A percentile compares a stretch with the other conserved stretches of the same genome.
phyloP scores from a whole-genome alignment of 1,140 invertebrate species.

The Paralvinella palmiformis region DNA sequence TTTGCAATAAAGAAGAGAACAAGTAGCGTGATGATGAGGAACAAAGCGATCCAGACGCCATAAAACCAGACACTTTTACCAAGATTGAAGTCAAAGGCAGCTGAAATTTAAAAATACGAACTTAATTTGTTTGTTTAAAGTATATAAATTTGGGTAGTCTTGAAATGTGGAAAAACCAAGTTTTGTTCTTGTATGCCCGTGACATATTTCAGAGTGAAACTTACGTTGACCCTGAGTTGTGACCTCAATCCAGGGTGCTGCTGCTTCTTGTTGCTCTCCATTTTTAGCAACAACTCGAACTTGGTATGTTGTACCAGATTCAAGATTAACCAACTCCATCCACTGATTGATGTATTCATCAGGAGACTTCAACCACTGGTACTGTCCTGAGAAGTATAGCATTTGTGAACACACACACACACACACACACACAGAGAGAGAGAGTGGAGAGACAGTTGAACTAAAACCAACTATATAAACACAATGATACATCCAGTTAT shows the following conservation, averaged over 20 bases:
- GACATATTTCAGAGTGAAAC: constrained; percentile 9
- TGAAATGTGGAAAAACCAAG: background rate
- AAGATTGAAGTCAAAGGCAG: constrained; percentile 10
- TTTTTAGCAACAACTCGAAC: constrained; percentile 88
- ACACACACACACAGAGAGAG: too few species aligned
- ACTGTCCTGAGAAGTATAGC: constrained; percentile 10
- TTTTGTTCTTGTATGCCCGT: background rate
- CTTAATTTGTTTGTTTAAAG: background rate
- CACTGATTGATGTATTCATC: constrained; percentile 28
- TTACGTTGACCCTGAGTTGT: constrained; percentile 25
- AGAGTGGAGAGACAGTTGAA: too few species aligned
- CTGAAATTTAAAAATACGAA: constrained; percentile 1
- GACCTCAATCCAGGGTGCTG: constrained; percentile 20
- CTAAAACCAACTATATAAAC: too few species aligned
- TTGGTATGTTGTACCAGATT: constrained; percentile 78
- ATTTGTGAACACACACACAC: too few species aligned
- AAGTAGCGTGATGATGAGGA: constrained; percentile 17
- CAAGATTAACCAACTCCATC: constrained; percentile 66
- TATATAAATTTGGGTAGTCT: background rate
- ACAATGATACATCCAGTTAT: too few species aligned
- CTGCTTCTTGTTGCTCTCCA: constrained; percentile 60
- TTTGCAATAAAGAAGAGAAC: constrained; percentile 13
- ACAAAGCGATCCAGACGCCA: constrained; percentile 16
- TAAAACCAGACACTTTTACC: constrained; percentile 18
- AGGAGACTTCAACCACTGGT: constrained; percentile 18